phyloP scores from a whole-genome alignment of 1,140 invertebrate species.

The Eumeta japonica region DNA sequence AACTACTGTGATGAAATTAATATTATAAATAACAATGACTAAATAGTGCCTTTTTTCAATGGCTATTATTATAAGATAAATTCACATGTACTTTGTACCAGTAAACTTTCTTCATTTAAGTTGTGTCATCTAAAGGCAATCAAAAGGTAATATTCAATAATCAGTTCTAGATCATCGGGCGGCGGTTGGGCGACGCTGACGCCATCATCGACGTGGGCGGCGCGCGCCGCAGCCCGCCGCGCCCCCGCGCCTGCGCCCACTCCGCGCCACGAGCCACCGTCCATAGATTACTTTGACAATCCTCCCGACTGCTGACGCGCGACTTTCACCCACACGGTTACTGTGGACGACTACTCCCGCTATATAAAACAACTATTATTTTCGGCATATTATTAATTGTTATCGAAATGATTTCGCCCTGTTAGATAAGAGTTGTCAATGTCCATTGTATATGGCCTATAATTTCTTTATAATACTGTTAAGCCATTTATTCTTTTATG shows the following conservation, averaged over 20 bases:
- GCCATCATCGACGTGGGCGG: slow-evolving; percentile 43
- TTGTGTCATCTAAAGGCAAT: no score
- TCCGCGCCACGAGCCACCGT: slow-evolving; percentile 8
- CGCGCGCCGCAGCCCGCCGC: slow-evolving; percentile 20
- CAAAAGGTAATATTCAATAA: background rate
- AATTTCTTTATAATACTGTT: no score
- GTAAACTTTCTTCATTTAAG: background rate
- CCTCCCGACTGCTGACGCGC: no score
- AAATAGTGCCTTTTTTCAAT: background rate
- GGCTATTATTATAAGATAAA: background rate
- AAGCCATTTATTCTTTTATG: no score
- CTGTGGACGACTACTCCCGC: no score
- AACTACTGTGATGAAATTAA: no score
- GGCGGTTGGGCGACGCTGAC: slow-evolving; percentile 46
- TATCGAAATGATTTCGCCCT: no score
- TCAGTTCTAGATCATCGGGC: slow-evolving; percentile 16
- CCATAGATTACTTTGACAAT: slow-evolving; percentile 50
- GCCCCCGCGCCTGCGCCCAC: slow-evolving; percentile 1
- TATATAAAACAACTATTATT: no score
- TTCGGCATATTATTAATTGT: no score
- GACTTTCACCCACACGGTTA: no score
- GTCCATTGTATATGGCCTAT: no score
- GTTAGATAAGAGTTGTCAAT: no score
- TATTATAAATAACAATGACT: slow-evolving; percentile 13
- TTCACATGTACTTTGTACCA: background rate